Evolutionary conservation across 2,888 invertebrate genomes (phyloP).

Genomic region (Meteorus colon): DNA sequence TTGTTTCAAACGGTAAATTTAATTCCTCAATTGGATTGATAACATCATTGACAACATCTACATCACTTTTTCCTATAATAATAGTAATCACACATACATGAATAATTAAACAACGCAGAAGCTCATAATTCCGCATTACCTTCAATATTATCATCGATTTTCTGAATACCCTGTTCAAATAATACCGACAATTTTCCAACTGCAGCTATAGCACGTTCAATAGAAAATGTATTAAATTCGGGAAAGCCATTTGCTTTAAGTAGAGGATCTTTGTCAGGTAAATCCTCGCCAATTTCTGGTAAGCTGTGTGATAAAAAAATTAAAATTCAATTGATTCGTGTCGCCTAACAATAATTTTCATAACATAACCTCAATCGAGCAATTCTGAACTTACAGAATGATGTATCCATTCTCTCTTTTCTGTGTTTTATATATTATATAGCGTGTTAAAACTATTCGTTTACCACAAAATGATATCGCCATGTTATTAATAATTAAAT

Average conservation of each 20-base stretch:
- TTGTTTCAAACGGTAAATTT: conserved; percentile 84
- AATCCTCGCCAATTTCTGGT: conserved; percentile 89
- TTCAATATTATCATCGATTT: conserved; percentile 78
- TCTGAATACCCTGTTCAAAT: conserved; percentile 84
- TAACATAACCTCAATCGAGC: conserved; percentile 51
- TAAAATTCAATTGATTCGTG: conserved; percentile 16
- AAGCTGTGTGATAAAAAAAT: conserved; percentile 75
- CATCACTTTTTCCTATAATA: conserved; percentile 58
- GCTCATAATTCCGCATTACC: conserved; percentile 59
- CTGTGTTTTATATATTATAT: conserved; percentile 61
- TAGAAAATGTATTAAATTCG: conserved; percentile 85
- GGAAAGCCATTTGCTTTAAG: conserved; percentile 84
- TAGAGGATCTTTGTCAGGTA: conserved; percentile 83
- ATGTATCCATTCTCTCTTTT: conserved; percentile 79
- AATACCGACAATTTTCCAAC: conserved; percentile 88
- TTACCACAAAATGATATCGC: conserved; percentile 70
- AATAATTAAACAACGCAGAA: too few species aligned
- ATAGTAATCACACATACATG: too few species aligned
- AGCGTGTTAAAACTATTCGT: conserved; percentile 63
- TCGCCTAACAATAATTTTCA: conserved; percentile 4
- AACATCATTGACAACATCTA: conserved; percentile 80
- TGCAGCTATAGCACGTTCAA: conserved; percentile 89
- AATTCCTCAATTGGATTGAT: conserved; percentile 85
- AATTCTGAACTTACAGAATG: conserved; percentile 78
- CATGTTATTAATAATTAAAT: conserved; percentile 58